Evolutionary conservation across 2,113 vertebrate species (phyloP).

Genomic region (Notiomystis cincta): DNA sequence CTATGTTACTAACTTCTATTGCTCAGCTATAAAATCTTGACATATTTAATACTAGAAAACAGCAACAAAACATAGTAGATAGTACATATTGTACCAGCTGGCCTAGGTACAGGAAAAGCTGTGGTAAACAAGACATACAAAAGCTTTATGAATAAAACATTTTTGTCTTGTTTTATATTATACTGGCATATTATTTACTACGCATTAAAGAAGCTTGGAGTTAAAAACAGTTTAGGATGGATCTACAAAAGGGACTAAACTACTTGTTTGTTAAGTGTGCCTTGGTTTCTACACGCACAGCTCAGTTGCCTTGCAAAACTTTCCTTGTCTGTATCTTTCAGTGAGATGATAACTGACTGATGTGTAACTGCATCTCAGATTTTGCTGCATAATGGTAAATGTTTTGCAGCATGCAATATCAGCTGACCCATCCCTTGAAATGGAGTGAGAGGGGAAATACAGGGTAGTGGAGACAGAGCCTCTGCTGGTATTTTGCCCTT

Average conservation of each 20-base stretch:
- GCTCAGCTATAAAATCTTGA: slow-evolving; percentile 34
- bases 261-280: not conserved
- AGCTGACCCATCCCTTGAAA: not conserved
- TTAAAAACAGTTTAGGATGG: not conserved
- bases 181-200: not conserved
- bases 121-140: not conserved
- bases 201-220: not conserved
- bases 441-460: not conserved
- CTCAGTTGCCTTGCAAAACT: not conserved
- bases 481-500: not conserved
- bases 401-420: not conserved
- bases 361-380: not conserved
- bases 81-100: slow-evolving; percentile 7
- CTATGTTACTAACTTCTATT: slow-evolving; percentile 36
- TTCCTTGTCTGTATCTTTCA: not conserved
- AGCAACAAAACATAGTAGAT: slow-evolving; percentile 30
- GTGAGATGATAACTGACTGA: not conserved
- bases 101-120: not conserved
- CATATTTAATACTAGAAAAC: slow-evolving; percentile 43
- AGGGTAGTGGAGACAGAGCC: not conserved
- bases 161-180: slow-evolving; percentile 15
- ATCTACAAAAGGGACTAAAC: not conserved
- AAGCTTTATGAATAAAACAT: slow-evolving; percentile 48
- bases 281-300: not conserved
- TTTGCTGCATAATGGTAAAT: not conserved